These are phyloP conservation scores for Rallus crepitans DNA, from an alignment of 2,797 vertebrate genomes.

Conservation along the genomic window DNA sequence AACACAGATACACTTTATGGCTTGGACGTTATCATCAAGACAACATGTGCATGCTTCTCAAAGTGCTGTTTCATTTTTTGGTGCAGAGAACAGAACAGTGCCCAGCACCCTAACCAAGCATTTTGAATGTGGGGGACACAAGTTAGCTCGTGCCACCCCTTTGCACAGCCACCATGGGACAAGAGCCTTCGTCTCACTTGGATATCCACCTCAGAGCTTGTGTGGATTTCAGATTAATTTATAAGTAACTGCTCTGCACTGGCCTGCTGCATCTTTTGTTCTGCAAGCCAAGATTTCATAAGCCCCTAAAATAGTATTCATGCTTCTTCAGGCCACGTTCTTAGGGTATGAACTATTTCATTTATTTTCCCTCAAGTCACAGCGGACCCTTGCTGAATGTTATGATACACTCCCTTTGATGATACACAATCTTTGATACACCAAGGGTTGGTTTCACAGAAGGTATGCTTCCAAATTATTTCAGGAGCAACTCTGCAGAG, in stretches of 20 bases:
- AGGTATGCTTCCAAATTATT: neutral
- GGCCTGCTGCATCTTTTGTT: neutral
- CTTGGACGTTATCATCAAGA: neutral
- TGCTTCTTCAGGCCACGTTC: neutral
- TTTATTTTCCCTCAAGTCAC: neutral
- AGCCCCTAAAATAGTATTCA: neutral
- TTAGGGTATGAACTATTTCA: neutral
- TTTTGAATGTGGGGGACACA: neutral
- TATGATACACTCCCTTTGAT: neutral
- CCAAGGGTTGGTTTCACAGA: neutral
- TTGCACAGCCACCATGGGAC: neutral
- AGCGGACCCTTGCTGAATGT: neutral
- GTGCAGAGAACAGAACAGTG: neutral
- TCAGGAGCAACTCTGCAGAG: neutral
- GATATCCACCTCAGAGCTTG: neutral
- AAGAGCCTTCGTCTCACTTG: neutral
- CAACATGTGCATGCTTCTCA: rapidly evolving
- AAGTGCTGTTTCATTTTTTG: neutral
- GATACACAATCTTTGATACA: neutral
- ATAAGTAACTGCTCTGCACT: neutral
- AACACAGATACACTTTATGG: neutral
- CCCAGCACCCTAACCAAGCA: neutral
- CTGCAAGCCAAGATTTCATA: neutral
- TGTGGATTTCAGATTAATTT: neutral
- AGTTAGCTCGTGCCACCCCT: neutral